Evolutionary conservation across 2,888 invertebrate genomes (phyloP).

Genomic region (Sthenelais limicola): DNA sequence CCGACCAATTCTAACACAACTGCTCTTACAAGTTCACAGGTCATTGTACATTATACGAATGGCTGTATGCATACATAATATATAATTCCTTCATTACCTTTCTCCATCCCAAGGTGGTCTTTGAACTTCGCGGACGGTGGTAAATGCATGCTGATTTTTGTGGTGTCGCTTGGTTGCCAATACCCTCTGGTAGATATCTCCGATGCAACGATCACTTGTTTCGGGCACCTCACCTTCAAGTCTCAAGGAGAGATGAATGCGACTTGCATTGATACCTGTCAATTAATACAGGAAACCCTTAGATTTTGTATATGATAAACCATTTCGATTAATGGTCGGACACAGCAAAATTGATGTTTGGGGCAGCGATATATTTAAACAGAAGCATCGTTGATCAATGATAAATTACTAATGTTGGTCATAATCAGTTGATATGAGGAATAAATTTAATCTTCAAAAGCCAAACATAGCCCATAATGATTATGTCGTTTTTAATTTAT

Average conservation of each 20-base stretch:
- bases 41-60: too few species aligned
- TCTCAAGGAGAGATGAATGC: conserved; percentile 33
- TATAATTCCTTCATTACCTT: conserved; percentile 7
- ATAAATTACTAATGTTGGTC: too few species aligned
- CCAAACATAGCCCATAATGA: too few species aligned
- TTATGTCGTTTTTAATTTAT: too few species aligned
- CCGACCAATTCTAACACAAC: too few species aligned
- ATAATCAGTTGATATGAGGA: too few species aligned
- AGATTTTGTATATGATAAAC: background rate
- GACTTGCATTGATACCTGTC: conserved; percentile 42
- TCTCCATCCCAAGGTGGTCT: conserved; percentile 7
- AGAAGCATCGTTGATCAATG: background rate
- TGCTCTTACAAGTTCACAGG: too few species aligned
- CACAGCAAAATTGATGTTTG: background rate
- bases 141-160: conserved; percentile 2
- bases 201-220: conserved; percentile 35
- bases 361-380: background rate
- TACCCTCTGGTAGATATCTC: conserved; percentile 43
- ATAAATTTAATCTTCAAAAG: too few species aligned
- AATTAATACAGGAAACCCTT: background rate
- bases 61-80: too few species aligned
- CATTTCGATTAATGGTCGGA: background rate
- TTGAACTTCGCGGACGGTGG: conserved; percentile 20
- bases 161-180: conserved; percentile 25
- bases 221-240: background rate